Evolutionary conservation across 2,888 invertebrate genomes (phyloP).

Genomic region (Xanthorhoe designata): DNA sequence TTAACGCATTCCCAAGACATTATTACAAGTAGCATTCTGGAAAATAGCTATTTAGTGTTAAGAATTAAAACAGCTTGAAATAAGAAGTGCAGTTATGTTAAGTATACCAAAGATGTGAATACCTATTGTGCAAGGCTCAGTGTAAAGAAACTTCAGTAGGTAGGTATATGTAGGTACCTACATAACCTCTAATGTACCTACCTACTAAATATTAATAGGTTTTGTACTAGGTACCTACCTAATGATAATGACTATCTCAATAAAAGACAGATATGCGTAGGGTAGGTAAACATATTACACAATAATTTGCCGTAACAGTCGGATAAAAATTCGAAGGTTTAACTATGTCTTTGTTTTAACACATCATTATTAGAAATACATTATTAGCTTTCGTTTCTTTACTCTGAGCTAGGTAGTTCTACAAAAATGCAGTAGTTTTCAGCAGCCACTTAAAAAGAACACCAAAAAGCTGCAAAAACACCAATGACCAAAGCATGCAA

Average conservation of each 20-base stretch:
- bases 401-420: neutral
- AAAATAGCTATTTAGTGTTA: neutral
- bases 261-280: too few species aligned
- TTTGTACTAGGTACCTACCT: too few species aligned
- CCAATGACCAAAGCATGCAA: constrained; percentile 20
- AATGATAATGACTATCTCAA: too few species aligned
- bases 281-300: too few species aligned
- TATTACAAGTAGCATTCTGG: neutral
- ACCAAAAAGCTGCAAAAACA: constrained; percentile 16
- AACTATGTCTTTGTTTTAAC: neutral
- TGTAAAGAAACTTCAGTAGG: neutral
- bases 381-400: neutral
- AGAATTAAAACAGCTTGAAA: neutral
- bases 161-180: neutral
- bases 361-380: too few species aligned
- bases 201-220: neutral
- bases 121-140: neutral
- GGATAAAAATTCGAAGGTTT: too few species aligned
- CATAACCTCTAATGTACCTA: neutral
- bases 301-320: too few species aligned
- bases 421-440: neutral
- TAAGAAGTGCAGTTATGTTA: neutral
- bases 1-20: neutral
- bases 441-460: constrained; percentile 6
- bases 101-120: neutral